Conservation (phyloP, 2,797 vertebrate genomes). For the Clarias fuscus region DNA sequence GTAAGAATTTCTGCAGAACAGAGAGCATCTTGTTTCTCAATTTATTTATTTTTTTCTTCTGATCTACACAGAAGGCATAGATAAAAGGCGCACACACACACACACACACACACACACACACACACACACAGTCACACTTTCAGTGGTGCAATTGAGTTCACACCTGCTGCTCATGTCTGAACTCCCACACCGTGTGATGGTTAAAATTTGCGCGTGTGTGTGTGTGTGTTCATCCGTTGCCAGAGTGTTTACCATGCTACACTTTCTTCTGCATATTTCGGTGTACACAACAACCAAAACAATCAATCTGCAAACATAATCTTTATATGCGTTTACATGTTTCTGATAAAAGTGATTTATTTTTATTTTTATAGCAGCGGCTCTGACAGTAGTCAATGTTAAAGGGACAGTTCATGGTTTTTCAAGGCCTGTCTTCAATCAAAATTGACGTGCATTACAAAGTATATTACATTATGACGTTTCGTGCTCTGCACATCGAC, state of each 20-base stretch:
- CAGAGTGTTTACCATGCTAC: neutral
- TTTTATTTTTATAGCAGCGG: neutral
- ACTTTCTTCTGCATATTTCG: neutral
- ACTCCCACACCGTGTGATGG: conserved; percentile 23
- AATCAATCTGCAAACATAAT: neutral
- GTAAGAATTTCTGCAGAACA: conserved; percentile 32
- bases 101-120: neutral
- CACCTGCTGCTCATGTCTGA: conserved; percentile 44
- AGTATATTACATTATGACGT: too few species aligned
- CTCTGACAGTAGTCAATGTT: neutral
- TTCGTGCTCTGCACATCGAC: too few species aligned
- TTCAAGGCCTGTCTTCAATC: too few species aligned
- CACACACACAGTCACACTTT: conserved; percentile 3
- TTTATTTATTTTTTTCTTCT: neutral
- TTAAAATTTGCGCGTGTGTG: neutral
- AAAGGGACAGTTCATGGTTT: neutral
- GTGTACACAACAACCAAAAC: neutral
- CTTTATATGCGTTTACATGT: neutral
- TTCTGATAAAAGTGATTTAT: neutral
- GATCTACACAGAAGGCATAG: conserved; percentile 20
- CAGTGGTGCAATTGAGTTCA: conserved; percentile 25
- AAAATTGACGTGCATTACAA: too few species aligned
- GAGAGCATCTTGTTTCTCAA: conserved; percentile 38
- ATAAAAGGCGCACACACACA: conserved; percentile 21
- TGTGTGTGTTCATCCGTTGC: neutral